Percentiles rank a stretch among this genome's conserved stretches.
phyloP scores from a whole-genome alignment of 1,140 invertebrate species.

The Drosophila ironensis region DNA sequence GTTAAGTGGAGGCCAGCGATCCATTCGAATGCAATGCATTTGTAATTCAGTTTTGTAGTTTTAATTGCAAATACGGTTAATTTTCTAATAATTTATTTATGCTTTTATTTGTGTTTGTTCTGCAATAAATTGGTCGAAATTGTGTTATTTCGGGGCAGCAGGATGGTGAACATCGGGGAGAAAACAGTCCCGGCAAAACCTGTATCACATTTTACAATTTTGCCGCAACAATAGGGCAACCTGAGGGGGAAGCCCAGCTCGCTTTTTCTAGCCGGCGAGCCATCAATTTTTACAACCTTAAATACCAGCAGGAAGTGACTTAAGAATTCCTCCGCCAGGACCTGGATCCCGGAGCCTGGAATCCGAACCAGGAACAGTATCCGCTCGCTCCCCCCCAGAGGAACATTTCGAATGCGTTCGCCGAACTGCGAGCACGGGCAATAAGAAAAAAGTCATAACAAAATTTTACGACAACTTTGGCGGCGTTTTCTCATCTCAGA shows the following conservation, averaged over 20 bases:
- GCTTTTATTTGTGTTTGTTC: constrained; percentile 25
- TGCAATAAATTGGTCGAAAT: background rate
- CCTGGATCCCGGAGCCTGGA: background rate
- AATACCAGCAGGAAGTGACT: constrained; percentile 76
- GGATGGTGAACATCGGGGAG: too few relatives aligned
- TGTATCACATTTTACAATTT: too few relatives aligned
- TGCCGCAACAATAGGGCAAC: too few relatives aligned
- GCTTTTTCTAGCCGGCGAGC: constrained; percentile 17
- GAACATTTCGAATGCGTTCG: constrained; percentile 56
- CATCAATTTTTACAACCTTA: constrained; percentile 79
- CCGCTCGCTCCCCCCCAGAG: constrained; percentile 13
- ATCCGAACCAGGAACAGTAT: background rate
- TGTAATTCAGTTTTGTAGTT: constrained; percentile 81
- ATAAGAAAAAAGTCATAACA: constrained; percentile 80
- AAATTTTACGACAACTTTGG: constrained; percentile 79
- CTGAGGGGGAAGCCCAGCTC: too few relatives aligned
- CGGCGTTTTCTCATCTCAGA: constrained; percentile 61
- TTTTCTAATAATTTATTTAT: constrained; percentile 78
- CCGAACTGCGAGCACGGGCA: constrained; percentile 23
- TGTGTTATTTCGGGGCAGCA: too few relatives aligned
- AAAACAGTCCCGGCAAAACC: background rate
- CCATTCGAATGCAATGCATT: constrained; percentile 63
- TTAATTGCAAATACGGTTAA: constrained; percentile 78
- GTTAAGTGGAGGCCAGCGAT: constrained; percentile 37
- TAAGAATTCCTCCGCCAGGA: constrained; percentile 28